A percentile compares a stretch with the other conserved stretches of the same genome.
Conservation (phyloP, 2,888 invertebrate genomes). For the Aquatica leii region DNA sequence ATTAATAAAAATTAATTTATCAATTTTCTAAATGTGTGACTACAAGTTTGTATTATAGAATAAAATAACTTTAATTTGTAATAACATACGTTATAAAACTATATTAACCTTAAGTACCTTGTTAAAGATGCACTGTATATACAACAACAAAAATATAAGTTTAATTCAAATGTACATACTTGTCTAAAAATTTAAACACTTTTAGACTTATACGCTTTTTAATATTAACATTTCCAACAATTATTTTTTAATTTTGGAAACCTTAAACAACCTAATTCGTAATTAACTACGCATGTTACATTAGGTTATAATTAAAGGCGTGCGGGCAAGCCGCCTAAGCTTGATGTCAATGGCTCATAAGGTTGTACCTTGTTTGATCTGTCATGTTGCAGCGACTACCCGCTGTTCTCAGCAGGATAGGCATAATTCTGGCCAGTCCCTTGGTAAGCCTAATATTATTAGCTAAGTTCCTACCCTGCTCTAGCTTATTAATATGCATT, state of each 20-base stretch:
- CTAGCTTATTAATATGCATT: slow-evolving; percentile 27
- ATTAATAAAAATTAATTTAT: no score
- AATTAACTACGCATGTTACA: slow-evolving; percentile 29
- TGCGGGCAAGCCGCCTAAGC: slow-evolving; percentile 35
- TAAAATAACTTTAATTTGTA: no score
- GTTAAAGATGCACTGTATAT: no score
- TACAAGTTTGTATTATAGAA: no score
- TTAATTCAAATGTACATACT: no score
- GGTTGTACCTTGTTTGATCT: slow-evolving; percentile 63
- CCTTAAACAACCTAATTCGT: not conserved
- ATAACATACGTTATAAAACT: no score
- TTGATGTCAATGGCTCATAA: slow-evolving; percentile 49
- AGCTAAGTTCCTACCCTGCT: slow-evolving; percentile 35
- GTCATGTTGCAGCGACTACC: slow-evolving; percentile 90
- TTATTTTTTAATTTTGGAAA: not conserved
- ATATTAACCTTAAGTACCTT: no score
- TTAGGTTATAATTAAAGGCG: slow-evolving; percentile 26
- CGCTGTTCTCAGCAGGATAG: slow-evolving; percentile 95
- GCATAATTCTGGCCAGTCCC: slow-evolving; percentile 95
- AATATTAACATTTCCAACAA: not conserved
- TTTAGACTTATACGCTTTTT: no score
- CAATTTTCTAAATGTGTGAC: no score
- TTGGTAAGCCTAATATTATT: slow-evolving; percentile 76
- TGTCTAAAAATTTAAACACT: no score
- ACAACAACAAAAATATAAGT: no score